Evolutionary conservation across 2,888 invertebrate species (phyloP).

Genomic region (Cheilosia soror): DNA sequence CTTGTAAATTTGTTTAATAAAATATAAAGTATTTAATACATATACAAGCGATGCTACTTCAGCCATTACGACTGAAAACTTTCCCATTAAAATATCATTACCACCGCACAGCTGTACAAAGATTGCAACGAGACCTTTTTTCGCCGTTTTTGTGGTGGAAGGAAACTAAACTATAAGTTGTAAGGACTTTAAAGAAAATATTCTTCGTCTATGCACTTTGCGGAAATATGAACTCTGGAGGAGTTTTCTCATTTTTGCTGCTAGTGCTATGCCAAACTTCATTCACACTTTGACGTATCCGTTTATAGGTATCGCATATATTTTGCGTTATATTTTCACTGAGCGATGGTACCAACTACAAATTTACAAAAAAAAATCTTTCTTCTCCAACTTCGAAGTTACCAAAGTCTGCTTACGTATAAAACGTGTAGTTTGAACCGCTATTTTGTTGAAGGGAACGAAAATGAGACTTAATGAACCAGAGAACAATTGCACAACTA

Average conservation of each 20-base stretch:
- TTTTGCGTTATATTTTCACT: not conserved
- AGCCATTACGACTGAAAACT: constrained; percentile 11
- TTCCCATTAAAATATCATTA: constrained; percentile 51
- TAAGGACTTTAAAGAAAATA: not conserved
- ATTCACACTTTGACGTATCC: constrained; percentile 11
- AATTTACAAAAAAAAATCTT: not conserved
- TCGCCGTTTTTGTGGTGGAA: not conserved
- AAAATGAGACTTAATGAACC: constrained; percentile 3
- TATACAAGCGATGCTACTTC: too few relatives aligned
- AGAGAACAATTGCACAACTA: too few relatives aligned
- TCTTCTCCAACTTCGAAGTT: constrained; percentile 12
- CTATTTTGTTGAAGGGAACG: constrained; percentile 17
- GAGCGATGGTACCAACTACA: too few relatives aligned
- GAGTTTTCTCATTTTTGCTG: constrained; percentile 2
- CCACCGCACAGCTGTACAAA: constrained; percentile 10
- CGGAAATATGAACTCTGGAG: constrained; percentile 1
- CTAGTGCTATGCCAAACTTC: constrained; percentile 17
- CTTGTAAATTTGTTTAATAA: too few relatives aligned
- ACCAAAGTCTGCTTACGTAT: constrained; percentile 13
- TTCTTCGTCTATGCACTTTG: constrained; percentile 17
- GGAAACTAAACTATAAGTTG: not conserved
- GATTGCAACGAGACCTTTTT: constrained; percentile 5
- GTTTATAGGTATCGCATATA: not conserved
- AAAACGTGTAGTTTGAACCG: constrained; percentile 31
- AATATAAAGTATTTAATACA: too few relatives aligned